A percentile compares a stretch with the other conserved stretches of the same genome.
Conservation (phyloP, 2,113 vertebrate genomes). For the Chrysemys picta region DNA sequence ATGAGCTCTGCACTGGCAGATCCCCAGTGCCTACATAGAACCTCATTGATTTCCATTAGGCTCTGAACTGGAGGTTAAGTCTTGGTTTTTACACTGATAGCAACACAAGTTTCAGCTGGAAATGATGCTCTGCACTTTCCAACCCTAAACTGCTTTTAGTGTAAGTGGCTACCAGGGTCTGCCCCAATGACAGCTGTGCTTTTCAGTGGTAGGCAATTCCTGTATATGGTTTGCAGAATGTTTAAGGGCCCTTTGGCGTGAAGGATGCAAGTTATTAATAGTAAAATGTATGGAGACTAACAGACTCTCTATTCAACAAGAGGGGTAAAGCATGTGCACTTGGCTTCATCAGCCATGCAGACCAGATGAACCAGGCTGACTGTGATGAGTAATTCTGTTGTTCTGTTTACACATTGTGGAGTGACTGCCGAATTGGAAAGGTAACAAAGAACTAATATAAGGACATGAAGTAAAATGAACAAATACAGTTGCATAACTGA, state of each 20-base stretch:
- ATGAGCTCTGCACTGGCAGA: neutral
- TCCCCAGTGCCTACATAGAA: neutral
- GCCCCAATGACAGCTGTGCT: neutral
- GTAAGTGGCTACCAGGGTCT: neutral
- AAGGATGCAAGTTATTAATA: neutral
- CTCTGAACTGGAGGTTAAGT: neutral
- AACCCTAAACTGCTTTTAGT: neutral
- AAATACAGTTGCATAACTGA: neutral
- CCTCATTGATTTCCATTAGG: neutral
- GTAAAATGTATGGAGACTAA: neutral
- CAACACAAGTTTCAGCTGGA: neutral
- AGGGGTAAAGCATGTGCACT: neutral
- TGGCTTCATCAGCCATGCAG: neutral
- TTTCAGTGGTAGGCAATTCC: neutral
- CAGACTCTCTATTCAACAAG: neutral
- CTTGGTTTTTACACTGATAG: neutral
- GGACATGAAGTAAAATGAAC: neutral
- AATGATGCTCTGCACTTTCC: neutral
- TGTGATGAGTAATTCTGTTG: neutral
- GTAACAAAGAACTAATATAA: neutral
- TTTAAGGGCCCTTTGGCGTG: neutral
- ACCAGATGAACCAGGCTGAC: neutral
- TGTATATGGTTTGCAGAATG: neutral
- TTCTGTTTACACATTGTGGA: neutral
- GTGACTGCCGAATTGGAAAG: neutral